Evolutionary conservation across 2,888 invertebrate genomes (phyloP), one percentile per base, ranked within the genome.

Genomic region (Laspeyria flexula): DNA sequence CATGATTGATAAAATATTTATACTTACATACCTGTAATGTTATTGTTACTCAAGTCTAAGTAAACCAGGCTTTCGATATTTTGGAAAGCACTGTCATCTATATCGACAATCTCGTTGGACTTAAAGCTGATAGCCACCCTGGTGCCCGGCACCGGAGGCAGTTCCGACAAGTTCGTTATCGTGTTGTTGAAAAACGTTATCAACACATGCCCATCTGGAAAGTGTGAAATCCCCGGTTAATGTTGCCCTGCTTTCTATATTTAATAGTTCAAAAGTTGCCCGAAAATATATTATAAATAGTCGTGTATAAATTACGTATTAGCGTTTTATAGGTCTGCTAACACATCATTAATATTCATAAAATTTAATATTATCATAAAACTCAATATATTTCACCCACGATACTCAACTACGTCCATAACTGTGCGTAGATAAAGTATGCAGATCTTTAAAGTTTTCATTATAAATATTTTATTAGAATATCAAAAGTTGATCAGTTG

Each of bases 121-220:
- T 92, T 90, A 66, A 94, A 93, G 50, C 85, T 90, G 60, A 94
- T 77, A n/a, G 93, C 90, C 5, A 93, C 79, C 43, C 83, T 82
- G 35, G 73, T 80, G 21, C 90, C 90, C 3, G 92, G 86, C 40
- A 90, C 86, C 0, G 71, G 46, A 1, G 91, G 86, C 48, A 94
- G 75, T 65, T 85, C 80, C 45, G 88, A 86, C 52, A 94, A 75
- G 18, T 83, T 89, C 4, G 74, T 81, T 51, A 94, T 90, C 57
- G 88, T 88, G 76, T 94, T 94, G 75, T 92, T 85, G 78, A 92
- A 93, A 76, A 94, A 94, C n/a, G 90, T 93, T 45, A 93, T 93
- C 63, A 92, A 77, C 44, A 94, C 81, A 51, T 90, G 81, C 10
- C 78, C 81, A 53, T 85, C 93, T 93, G 83, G 47, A 87, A 85